Percentiles rank a stretch among this genome's conserved stretches.
These are phyloP conservation scores for Musca vetustissima DNA, from an alignment of 1,140 invertebrate genomes.

Conservation along the genomic window DNA sequence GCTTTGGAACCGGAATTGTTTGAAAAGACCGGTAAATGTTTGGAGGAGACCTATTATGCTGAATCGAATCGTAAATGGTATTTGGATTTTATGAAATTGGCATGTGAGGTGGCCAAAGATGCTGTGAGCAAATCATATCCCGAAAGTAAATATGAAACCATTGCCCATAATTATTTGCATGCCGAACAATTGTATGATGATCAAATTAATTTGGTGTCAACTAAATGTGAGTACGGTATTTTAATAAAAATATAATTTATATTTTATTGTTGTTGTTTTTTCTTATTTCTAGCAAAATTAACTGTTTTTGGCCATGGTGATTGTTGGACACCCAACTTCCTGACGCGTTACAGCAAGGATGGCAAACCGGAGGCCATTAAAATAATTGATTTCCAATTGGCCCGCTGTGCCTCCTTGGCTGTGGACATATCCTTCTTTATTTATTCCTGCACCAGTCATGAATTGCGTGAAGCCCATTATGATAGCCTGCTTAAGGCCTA, in stretches of 20 bases:
- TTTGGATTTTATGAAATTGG: conserved; percentile 60
- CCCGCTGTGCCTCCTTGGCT: conserved; percentile 61
- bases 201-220: conserved; percentile 42
- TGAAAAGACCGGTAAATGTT: conserved; percentile 44
- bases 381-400: conserved; percentile 72
- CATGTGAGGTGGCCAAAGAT: conserved; percentile 61
- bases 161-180: conserved; percentile 61
- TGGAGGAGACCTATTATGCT: conserved; percentile 61
- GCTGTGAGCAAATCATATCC: conserved; percentile 67
- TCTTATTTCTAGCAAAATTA: conserved; percentile 33
- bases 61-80: conserved; percentile 66
- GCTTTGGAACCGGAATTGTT: conserved; percentile 65
- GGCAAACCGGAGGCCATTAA: conserved; percentile 57
- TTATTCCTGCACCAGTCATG: conserved; percentile 64
- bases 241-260: not conserved
- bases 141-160: conserved; percentile 60
- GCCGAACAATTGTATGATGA: conserved; percentile 55
- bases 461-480: conserved; percentile 61
- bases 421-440: conserved; percentile 66
- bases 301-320: conserved; percentile 71
- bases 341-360: conserved; percentile 59
- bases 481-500: conserved; percentile 62
- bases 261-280: not conserved
- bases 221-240: conserved; percentile 31
- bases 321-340: conserved; percentile 73